phyloP scores from a whole-genome alignment of 2,113 vertebrate genomes.

The Herpetotheres cachinnans region DNA sequence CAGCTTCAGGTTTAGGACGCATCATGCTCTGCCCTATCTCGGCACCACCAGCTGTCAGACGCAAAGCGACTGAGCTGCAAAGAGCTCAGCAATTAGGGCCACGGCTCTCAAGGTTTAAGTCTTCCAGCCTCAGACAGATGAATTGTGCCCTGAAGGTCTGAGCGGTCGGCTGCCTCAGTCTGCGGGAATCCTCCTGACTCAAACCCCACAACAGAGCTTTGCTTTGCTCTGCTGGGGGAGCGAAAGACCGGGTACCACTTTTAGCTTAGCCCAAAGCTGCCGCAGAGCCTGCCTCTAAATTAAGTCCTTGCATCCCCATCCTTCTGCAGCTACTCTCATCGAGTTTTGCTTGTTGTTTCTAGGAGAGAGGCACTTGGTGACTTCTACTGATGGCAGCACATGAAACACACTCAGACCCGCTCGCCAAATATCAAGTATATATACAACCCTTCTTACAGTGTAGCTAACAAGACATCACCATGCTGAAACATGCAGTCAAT shows the following conservation, averaged over 20 bases:
- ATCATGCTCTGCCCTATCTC: rapidly evolving
- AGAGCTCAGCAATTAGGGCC: neutral
- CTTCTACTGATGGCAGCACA: neutral
- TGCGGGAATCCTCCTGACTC: neutral
- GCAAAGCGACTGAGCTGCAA: rapidly evolving
- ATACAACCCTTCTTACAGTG: rapidly evolving
- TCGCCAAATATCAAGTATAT: rapidly evolving
- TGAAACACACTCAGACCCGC: neutral
- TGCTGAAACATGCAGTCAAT: neutral
- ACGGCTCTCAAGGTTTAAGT: rapidly evolving
- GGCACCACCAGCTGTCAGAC: neutral
- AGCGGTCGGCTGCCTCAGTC: rapidly evolving
- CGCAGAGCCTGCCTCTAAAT: rapidly evolving
- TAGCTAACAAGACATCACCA: rapidly evolving
- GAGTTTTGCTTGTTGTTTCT: neutral
- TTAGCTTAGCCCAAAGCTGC: neutral
- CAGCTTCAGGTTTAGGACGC: rapidly evolving
- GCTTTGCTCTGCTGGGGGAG: neutral
- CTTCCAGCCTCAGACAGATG: neutral
- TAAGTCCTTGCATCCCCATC: neutral
- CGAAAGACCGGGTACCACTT: neutral
- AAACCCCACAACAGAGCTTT: neutral
- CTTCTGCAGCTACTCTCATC: too few relatives aligned
- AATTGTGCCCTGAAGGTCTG: neutral
- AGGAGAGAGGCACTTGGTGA: neutral